These are phyloP conservation scores for Nephrotoma flavescens DNA, from an alignment of 2,888 invertebrate species.

Conservation along the genomic window DNA sequence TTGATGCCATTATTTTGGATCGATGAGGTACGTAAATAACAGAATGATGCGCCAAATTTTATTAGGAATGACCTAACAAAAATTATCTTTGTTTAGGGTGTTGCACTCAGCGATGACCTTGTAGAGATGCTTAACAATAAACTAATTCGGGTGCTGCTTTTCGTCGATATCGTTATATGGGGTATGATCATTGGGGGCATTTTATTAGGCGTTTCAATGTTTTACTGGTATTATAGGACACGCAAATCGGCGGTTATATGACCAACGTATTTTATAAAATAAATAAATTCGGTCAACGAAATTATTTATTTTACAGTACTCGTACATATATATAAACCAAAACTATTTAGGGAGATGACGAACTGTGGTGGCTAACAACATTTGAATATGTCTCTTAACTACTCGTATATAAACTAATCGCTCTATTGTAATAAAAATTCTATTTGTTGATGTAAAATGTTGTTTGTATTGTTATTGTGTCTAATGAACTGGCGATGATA, in stretches of 20 bases:
- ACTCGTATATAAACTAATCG: background rate
- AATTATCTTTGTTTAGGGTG: constrained; percentile 17
- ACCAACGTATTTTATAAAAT: background rate
- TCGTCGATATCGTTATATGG: background rate
- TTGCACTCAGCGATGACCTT: constrained; percentile 37
- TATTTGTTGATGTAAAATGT: background rate
- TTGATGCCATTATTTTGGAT: constrained; percentile 51
- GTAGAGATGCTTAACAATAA: constrained; percentile 35
- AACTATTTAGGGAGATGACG: background rate
- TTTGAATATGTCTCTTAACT: background rate
- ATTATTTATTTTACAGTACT: background rate
- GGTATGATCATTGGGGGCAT: background rate
- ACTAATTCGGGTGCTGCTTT: constrained; percentile 18
- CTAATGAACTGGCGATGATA: background rate
- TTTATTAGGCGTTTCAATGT: background rate
- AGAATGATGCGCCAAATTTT: background rate
- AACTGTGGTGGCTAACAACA: background rate
- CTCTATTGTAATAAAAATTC: background rate
- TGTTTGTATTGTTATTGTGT: background rate
- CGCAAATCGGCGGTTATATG: background rate
- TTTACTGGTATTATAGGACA: background rate
- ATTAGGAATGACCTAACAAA: background rate
- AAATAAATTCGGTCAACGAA: background rate
- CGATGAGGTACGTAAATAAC: constrained; percentile 34
- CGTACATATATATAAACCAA: background rate